Evolutionary conservation across 2,888 invertebrate genomes (phyloP), one percentile per base, ranked within the genome.

Genomic region (Quadroppia sp.): DNA sequence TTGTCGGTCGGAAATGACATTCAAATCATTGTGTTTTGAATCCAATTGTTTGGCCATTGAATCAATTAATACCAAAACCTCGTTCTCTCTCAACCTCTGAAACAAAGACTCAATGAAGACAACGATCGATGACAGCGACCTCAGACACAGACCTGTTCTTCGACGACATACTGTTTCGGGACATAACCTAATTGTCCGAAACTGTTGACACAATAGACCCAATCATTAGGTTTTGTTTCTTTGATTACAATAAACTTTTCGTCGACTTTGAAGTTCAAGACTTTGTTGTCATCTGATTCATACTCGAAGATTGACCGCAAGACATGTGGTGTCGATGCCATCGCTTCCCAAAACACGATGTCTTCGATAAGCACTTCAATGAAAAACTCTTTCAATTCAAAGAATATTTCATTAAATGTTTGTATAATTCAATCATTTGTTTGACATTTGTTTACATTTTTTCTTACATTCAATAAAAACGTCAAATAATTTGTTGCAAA

Each of bases 111-210:
- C 11, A 25, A 4, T 25, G 20, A 25, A 23, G 11, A 36, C 36
- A 7, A n/a, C n/a, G n/a, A n/a, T n/a, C 32, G 11, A 61, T 30
- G 20, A 28, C 20, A 32, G 1, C 40, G 4, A n/a, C 30, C 64
- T 6, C 11, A 15, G 2, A 2, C 11, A 28, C 69, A 42, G 45
- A 73, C 74, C 70, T 71, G 32, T 32, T 74, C 74, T n/a, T 64
- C 70, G 13, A 50, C 40, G 13, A 80, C 78, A 73, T 80, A 81
- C 36, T 80, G 80, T 15, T 79, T 79, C 0, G 81, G 81, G n/a
- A 81, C 80, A 45, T 79, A 79, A 69, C 81, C 81, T 13, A 80
- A 77, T 61, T 78, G 77, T 64, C 81, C 81, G 36, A 77, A 75
- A 71, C 72, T 74, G 59, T 80, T 80, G 30, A 79, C 76, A 20